Base-by-base conservation (phyloP, 2,888 invertebrate species). In the Drosophila phalerata region DNA sequence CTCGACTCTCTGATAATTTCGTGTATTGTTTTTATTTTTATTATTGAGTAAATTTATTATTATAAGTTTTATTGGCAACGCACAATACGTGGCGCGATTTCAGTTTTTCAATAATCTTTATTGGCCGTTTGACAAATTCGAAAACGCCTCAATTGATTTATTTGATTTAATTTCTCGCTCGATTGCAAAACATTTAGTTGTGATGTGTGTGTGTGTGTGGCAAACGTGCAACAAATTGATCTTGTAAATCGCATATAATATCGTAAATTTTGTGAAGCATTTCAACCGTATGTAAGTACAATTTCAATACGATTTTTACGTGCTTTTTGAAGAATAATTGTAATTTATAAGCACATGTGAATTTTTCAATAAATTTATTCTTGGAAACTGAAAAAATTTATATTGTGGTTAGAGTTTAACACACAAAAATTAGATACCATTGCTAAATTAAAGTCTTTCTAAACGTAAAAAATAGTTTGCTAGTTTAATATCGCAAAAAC, bases 81-180 rank as follows among this genome's bases (percentile, higher is more conserved):
- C 17, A 40, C 22, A 34, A 34, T 28, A 49, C 61, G 69, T 65
- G 57, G 72, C 69, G 69, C 78, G 80, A 79, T 81, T 76, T 81
- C 60, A 70, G 62, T 68, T 75, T 61, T 77, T 73, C 78, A 87
- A 82, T 80, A 66, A 77, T 66, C 64, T 81, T 88, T 84, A 89
- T 87, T 87, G 83, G 77, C 73, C 69, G 58, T 77, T 85, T 81
- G 86, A 89, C 86, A 89, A 88, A 89, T 85, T 89, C 63, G 68
- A 76, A 74, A 76, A 77, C 77, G 76, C 70, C 61, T 87, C 81
- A 87, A 87, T 89, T 87, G 86, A 87, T 87, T 89, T 89, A 89
- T 88, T 81, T 77, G 77, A 79, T 79, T 81, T 81, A 15, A 64
- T 77, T 76, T 60, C 43, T 40, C 63, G 68, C 55, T 75, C 70